A percentile compares a stretch with the other conserved stretches of the same genome.
Evolutionary conservation across 2,888 invertebrate species (phyloP).

Genomic region (Sinodicranocentrus sp.): DNA sequence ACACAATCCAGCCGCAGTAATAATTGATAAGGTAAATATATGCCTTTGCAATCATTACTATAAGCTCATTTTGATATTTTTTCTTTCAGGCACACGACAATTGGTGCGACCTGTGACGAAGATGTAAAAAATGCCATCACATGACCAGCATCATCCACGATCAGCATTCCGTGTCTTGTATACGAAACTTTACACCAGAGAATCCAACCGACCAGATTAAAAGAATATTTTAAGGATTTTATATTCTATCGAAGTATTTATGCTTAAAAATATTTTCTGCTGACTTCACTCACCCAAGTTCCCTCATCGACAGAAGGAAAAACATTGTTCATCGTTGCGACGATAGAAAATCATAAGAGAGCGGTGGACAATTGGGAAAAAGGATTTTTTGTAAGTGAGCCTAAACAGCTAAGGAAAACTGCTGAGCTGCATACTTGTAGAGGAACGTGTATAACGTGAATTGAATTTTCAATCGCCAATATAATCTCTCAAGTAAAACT

Average conservation of each 20-base stretch:
- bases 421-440: constrained; percentile 30
- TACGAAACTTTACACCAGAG: constrained; percentile 1
- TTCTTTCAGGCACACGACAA: constrained; percentile 51
- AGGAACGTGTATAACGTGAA: constrained; percentile 51
- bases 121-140: constrained; percentile 54
- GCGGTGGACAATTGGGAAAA: constrained; percentile 39
- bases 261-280: constrained; percentile 29
- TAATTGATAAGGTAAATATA: neutral
- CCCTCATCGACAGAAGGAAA: neutral
- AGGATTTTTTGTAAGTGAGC: constrained; percentile 4
- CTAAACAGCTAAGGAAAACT: constrained; percentile 33
- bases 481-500: constrained; percentile 20
- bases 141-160: constrained; percentile 31
- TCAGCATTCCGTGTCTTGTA: neutral
- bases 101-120: constrained; percentile 47
- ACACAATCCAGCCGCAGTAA: neutral
- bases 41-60: neutral
- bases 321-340: neutral
- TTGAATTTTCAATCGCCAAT: constrained; percentile 51
- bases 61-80: constrained; percentile 47
- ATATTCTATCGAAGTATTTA: neutral
- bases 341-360: neutral
- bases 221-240: constrained; percentile 10
- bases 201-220: constrained; percentile 44
- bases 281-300: constrained; percentile 40